Evolutionary conservation across 1,140 invertebrate species (phyloP).

Genomic region (Drosophila chauvacae): DNA sequence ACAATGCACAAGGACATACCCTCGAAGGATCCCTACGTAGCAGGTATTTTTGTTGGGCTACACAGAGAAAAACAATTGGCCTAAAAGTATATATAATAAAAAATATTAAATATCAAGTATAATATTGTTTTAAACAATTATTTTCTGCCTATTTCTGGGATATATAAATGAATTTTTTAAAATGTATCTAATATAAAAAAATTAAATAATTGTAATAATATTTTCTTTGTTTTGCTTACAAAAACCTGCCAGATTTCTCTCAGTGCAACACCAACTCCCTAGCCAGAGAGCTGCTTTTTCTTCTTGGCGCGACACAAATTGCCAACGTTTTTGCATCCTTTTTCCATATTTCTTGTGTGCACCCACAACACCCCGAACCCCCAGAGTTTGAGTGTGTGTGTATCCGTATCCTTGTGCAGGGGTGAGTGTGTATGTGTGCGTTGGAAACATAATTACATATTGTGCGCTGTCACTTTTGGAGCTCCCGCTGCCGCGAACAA

Average conservation of each 20-base stretch:
- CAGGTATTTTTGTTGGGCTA: no score
- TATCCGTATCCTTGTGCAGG: conserved; percentile 4
- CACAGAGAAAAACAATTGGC: not conserved
- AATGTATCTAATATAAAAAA: not conserved
- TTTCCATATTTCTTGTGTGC: conserved; percentile 71
- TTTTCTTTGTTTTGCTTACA: not conserved
- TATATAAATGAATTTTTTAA: not conserved
- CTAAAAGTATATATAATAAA: not conserved
- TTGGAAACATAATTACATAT: conserved; percentile 79
- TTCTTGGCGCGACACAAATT: conserved; percentile 78
- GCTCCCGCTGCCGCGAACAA: conserved; percentile 57
- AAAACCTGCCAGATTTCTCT: not conserved
- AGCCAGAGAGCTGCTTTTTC: conserved; percentile 32
- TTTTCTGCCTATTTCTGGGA: not conserved
- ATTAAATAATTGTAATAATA: not conserved
- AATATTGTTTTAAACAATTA: not conserved
- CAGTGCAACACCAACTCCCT: not conserved
- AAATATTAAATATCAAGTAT: not conserved
- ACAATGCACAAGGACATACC: conserved; percentile 45
- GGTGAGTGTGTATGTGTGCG: conserved; percentile 44
- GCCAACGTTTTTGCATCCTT: conserved; percentile 82
- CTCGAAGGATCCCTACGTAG: conserved; percentile 21
- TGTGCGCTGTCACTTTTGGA: conserved; percentile 80
- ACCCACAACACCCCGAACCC: conserved; percentile 4
- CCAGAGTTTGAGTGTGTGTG: conserved; percentile 7